Evolutionary conservation across 2,888 invertebrate species (phyloP).

Genomic region (Xestoiulus laeticollis): DNA sequence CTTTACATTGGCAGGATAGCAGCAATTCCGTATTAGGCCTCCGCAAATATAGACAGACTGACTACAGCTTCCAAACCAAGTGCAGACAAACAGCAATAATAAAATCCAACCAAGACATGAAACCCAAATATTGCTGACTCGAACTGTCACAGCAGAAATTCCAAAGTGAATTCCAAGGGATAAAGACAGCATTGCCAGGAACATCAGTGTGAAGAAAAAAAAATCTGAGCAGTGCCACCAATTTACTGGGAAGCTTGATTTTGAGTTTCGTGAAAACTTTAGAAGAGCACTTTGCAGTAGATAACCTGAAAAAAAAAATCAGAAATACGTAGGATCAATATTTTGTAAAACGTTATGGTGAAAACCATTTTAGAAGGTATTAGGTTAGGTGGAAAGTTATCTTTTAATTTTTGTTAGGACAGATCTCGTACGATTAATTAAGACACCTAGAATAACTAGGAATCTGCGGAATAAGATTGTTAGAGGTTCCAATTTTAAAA

Average conservation of each 20-base stretch:
- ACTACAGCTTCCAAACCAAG: not conserved
- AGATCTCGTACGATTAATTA: too few species aligned
- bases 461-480: too few species aligned
- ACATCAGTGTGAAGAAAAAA: conserved; percentile 25
- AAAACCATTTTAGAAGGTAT: too few species aligned
- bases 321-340: too few species aligned
- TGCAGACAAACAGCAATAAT: conserved; percentile 16
- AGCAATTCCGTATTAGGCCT: conserved; percentile 42
- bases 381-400: not conserved
- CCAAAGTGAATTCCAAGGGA: conserved; percentile 25
- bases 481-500: too few species aligned
- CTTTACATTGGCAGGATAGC: conserved; percentile 37
- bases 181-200: not conserved
- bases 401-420: not conserved
- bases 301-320: not conserved
- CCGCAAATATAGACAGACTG: conserved; percentile 45
- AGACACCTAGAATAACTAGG: too few species aligned
- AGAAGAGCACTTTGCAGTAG: not conserved
- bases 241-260: not conserved
- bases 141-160: not conserved
- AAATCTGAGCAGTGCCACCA: conserved; percentile 45
- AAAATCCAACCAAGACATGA: conserved; percentile 8
- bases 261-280: not conserved
- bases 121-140: not conserved
- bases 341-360: not conserved